These are phyloP conservation scores for Marmota monax DNA, from an alignment of 2,113 vertebrate genomes.

Conservation along the genomic window DNA sequence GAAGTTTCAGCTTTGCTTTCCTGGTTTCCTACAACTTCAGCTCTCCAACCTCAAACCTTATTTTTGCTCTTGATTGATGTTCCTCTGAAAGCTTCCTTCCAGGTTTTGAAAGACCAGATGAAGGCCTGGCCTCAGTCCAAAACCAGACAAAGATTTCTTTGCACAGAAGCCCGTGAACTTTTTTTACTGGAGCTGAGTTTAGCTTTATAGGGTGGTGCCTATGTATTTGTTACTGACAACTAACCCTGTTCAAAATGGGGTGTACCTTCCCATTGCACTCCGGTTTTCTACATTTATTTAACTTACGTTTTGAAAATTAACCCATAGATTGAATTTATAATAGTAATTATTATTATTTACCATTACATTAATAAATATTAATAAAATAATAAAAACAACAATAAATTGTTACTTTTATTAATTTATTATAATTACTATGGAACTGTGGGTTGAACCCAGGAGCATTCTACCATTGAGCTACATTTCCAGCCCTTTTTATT, in stretches of 20 bases:
- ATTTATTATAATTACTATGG: too few species aligned
- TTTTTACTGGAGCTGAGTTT: neutral
- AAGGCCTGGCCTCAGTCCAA: slow-evolving; percentile 26
- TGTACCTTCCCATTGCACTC: neutral
- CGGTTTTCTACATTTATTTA: neutral
- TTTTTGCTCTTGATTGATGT: neutral
- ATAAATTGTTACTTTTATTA: too few species aligned
- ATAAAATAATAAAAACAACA: too few species aligned
- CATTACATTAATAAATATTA: too few species aligned
- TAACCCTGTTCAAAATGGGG: neutral
- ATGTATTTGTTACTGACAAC: neutral
- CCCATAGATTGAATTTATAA: neutral
- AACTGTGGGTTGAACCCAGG: neutral
- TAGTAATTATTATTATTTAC: too few species aligned
- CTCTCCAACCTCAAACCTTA: neutral
- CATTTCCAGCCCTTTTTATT: neutral
- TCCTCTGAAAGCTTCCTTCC: neutral
- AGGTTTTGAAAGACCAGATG: neutral
- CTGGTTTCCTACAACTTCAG: neutral
- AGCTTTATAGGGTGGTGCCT: neutral
- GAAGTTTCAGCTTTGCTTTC: neutral
- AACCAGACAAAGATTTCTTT: slow-evolving; percentile 46
- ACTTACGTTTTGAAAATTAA: slow-evolving; percentile 24
- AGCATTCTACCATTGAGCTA: neutral
- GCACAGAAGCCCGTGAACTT: neutral